A percentile compares a stretch with the other conserved stretches of the same genome.
These are phyloP conservation scores for Sphaerophoria rueppellii DNA, from an alignment of 2,888 invertebrate species.

Conservation along the genomic window DNA sequence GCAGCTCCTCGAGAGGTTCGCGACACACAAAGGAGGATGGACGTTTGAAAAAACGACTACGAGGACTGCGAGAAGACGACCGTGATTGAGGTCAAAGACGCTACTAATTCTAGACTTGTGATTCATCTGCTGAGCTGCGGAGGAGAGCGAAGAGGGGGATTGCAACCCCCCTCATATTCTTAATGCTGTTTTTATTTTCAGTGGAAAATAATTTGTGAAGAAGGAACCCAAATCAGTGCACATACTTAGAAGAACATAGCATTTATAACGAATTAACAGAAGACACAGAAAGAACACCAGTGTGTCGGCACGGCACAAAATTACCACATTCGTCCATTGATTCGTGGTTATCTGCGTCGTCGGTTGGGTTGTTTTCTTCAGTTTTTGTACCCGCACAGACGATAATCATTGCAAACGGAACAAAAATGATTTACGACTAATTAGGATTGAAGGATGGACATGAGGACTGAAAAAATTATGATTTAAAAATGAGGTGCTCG, in stretches of 20 bases:
- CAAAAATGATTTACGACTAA: conserved; percentile 70
- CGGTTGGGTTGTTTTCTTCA: background rate
- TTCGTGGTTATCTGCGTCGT: background rate
- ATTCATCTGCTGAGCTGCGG: conserved; percentile 40
- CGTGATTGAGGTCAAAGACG: conserved; percentile 73
- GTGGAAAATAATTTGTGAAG: conserved; percentile 37
- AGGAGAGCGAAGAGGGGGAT: background rate
- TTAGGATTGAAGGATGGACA: conserved; percentile 42
- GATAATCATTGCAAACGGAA: conserved; percentile 69
- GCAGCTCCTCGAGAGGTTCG: conserved; percentile 3
- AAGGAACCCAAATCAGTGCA: conserved; percentile 56
- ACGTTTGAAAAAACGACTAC: background rate
- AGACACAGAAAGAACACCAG: conserved; percentile 1
- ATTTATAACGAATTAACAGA: conserved; percentile 33
- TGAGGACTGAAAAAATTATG: background rate
- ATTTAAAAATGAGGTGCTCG: conserved; percentile 4
- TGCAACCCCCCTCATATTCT: conserved; percentile 31
- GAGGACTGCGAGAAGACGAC: conserved; percentile 29
- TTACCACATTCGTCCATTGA: background rate
- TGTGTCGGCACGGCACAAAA: conserved; percentile 20
- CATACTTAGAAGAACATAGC: conserved; percentile 20
- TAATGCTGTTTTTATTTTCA: conserved; percentile 48
- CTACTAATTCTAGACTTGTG: conserved; percentile 67
- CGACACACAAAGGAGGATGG: background rate
- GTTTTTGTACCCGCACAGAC: conserved; percentile 28